These are phyloP conservation scores for Falco peregrinus DNA, from an alignment of 2,797 vertebrate genomes.

Conservation along the genomic window DNA sequence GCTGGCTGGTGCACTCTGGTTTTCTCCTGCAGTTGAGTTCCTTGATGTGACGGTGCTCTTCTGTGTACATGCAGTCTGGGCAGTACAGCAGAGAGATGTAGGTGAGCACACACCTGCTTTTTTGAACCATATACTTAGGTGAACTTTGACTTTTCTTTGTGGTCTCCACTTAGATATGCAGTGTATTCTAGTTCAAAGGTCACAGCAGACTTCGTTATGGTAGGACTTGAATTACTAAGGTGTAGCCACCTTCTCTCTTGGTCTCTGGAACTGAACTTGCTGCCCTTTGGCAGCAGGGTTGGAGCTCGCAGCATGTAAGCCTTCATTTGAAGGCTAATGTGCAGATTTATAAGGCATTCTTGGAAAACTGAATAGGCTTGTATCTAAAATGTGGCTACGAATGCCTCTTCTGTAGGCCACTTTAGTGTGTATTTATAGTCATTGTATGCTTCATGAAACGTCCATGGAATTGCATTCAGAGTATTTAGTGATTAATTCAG, in stretches of 20 bases:
- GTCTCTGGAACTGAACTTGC: background rate
- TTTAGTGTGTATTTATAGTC: background rate
- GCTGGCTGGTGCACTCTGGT: background rate
- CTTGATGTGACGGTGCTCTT: background rate
- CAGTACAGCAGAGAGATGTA: background rate
- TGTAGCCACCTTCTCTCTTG: background rate
- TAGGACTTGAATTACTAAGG: background rate
- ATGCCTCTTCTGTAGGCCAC: background rate
- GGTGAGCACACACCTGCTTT: background rate
- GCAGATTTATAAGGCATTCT: background rate
- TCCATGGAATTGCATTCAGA: background rate
- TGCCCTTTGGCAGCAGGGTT: background rate
- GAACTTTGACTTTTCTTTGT: background rate
- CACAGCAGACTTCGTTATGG: background rate
- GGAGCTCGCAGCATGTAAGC: background rate
- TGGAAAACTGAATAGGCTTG: background rate
- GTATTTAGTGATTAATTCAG: background rate
- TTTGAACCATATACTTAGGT: background rate
- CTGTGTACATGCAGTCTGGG: rapidly evolving
- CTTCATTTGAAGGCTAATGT: background rate
- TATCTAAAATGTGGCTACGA: background rate
- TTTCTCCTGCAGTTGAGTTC: background rate
- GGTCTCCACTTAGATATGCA: background rate
- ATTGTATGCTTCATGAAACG: background rate
- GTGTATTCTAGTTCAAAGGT: background rate